Percentiles rank a stretch among this genome's conserved stretches.
phyloP scores from a whole-genome alignment of 2,797 vertebrate species.

The Pitangus sulphuratus region DNA sequence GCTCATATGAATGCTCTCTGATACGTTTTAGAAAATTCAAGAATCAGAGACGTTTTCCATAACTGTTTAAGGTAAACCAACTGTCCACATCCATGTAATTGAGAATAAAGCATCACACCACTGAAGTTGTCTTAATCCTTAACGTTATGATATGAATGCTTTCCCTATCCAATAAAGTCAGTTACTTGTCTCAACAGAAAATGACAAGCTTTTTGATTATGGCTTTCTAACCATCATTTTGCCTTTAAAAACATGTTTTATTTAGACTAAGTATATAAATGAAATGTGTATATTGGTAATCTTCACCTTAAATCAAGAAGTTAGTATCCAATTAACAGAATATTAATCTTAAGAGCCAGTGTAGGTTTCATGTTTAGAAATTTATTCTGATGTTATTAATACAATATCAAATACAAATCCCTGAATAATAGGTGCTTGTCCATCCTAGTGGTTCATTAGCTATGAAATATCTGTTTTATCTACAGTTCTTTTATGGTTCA shows the following conservation, averaged over 20 bases:
- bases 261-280: neutral
- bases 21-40: neutral
- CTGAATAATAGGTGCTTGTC: neutral
- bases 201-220: neutral
- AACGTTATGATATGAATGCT: neutral
- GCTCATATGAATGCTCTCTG: neutral
- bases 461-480: neutral
- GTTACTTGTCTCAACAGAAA: neutral
- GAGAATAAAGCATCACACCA: neutral
- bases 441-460: neutral
- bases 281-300: neutral
- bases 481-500: neutral
- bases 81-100: neutral
- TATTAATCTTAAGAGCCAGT: neutral
- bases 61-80: neutral
- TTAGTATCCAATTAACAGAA: neutral
- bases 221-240: neutral
- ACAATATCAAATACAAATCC: neutral
- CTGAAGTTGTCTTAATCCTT: neutral
- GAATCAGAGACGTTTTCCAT: neutral
- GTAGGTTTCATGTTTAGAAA: neutral
- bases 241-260: neutral
- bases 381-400: neutral
- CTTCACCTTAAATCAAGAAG: neutral
- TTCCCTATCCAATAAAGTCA: neutral